Evolutionary conservation across 2,888 invertebrate species (phyloP).

Genomic region (Trimorus sp.): DNA sequence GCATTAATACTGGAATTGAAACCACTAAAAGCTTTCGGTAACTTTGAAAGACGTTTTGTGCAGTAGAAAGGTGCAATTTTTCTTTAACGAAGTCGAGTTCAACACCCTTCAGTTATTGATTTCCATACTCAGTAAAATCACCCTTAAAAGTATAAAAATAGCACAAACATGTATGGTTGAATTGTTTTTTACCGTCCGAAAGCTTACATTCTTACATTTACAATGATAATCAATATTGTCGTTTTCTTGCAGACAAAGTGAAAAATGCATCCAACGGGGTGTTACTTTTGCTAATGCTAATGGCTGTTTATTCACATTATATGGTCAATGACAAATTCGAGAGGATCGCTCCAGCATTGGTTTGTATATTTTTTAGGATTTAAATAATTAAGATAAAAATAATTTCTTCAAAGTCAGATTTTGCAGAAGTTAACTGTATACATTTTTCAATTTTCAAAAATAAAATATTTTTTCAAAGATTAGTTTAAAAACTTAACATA

Average conservation of each 20-base stretch:
- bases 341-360: constrained; percentile 93
- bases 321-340: constrained; percentile 97
- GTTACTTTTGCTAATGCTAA: constrained; percentile 91
- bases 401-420: too few species aligned
- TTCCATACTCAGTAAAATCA: constrained; percentile 20
- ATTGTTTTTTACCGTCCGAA: not conserved
- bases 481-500: too few species aligned
- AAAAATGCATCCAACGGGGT: constrained; percentile 88
- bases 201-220: too few species aligned
- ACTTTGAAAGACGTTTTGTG: not conserved
- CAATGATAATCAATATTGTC: too few species aligned
- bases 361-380: constrained; percentile 82
- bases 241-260: too few species aligned
- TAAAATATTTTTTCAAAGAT: too few species aligned
- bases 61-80: not conserved
- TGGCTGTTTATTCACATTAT: constrained; percentile 96
- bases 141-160: constrained; percentile 31
- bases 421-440: too few species aligned
- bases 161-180: constrained; percentile 2
- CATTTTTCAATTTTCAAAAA: too few species aligned
- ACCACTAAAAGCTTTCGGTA: too few species aligned
- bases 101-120: constrained; percentile 29
- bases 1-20: too few species aligned
- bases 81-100: constrained; percentile 24
- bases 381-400: too few species aligned